These are phyloP conservation scores for Prosapia bicincta DNA, from an alignment of 2,888 invertebrate species.

Conservation along the genomic window DNA sequence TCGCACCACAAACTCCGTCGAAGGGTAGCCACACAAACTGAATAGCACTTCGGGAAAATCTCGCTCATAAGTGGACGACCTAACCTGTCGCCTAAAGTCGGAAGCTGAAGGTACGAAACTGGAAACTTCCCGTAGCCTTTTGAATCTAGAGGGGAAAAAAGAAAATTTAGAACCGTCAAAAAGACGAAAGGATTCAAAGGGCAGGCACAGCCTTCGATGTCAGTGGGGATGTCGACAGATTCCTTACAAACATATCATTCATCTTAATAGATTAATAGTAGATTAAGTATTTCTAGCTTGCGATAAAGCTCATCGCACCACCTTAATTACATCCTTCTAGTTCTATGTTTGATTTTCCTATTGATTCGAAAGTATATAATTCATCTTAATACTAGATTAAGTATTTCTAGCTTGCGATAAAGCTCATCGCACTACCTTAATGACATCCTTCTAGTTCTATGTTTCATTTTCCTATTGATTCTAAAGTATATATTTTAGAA, in stretches of 20 bases:
- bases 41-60: too few relatives aligned
- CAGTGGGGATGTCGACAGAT: conserved; percentile 3
- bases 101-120: not conserved
- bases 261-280: conserved; percentile 5
- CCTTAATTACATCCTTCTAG: not conserved
- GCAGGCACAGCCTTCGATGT: conserved; percentile 8
- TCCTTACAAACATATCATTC: conserved; percentile 1
- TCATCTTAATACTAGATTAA: conserved; percentile 1
- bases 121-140: conserved; percentile 3
- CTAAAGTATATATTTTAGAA: too few relatives aligned
- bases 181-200: conserved; percentile 5
- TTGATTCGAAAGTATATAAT: not conserved
- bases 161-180: not conserved
- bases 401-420: not conserved
- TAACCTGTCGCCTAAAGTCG: conserved; percentile 4
- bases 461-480: conserved; percentile 7
- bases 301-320: conserved; percentile 2
- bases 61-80: too few relatives aligned
- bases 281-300: conserved; percentile 3
- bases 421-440: conserved; percentile 2
- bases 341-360: conserved; percentile 1
- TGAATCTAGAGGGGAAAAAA: conserved; percentile 4
- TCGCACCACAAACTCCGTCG: too few relatives aligned
- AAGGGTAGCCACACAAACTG: too few relatives aligned
- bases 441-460: not conserved